Conservation (phyloP, 2,113 vertebrate species). For the Zeus faber region DNA sequence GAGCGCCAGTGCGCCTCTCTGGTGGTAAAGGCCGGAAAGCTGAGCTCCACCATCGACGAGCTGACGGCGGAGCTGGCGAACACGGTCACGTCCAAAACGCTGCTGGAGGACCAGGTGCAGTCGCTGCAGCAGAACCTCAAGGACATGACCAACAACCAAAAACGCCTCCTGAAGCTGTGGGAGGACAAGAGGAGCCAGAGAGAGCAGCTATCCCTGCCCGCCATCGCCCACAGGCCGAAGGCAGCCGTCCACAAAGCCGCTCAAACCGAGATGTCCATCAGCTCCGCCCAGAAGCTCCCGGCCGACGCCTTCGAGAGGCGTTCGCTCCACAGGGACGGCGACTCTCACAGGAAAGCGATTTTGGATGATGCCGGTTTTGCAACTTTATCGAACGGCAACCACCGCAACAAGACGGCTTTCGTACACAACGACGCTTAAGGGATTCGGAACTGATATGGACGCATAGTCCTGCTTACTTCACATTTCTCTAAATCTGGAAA, state of each 20-base stretch:
- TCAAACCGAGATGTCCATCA: constrained; percentile 77
- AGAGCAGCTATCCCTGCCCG: constrained; percentile 68
- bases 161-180: constrained; percentile 74
- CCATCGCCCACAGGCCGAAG: constrained; percentile 56
- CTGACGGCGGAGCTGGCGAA: constrained; percentile 72
- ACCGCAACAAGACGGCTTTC: constrained; percentile 55
- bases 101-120: constrained; percentile 73
- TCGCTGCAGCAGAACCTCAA: constrained; percentile 75
- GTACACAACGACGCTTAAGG: constrained; percentile 54
- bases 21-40: constrained; percentile 68
- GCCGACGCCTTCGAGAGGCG: constrained; percentile 63
- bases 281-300: constrained; percentile 65
- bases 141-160: constrained; percentile 77
- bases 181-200: constrained; percentile 74
- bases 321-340: constrained; percentile 39
- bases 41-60: constrained; percentile 69
- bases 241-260: constrained; percentile 49
- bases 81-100: constrained; percentile 69
- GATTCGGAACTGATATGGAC: constrained; percentile 30
- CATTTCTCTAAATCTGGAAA: no score
- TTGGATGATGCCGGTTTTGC: constrained; percentile 62
- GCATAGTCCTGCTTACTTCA: no score
- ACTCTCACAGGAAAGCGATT: constrained; percentile 53
- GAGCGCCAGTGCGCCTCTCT: constrained; percentile 68
- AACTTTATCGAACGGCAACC: constrained; percentile 43